Base-by-base conservation (phyloP, 2,797 vertebrate species). In the Otolemur crassicaudatus region DNA sequence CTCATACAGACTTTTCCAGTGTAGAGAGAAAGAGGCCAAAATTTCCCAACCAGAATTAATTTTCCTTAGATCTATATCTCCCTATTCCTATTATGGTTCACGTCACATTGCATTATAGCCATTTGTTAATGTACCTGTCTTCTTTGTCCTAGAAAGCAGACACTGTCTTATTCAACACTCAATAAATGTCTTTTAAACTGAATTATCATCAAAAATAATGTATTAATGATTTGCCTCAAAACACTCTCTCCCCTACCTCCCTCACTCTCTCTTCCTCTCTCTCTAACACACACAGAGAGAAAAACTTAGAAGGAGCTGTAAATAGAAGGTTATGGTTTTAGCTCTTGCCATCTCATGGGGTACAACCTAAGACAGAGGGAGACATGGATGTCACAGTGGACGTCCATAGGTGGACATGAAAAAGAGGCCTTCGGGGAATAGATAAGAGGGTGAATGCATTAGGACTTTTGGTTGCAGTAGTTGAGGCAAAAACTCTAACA, bases 41-140 rank as follows among this genome's bases (percentile, higher is more conserved):
- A 77, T 16, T 58, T 75, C 25, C 56, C 79, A 14, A 0, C 3
- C 99, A 23, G 53, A 43, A 49, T 23, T 9, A 70, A 49, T 20
- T 34, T 53, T 60, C 43, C 19, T 5, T 22, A 29, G 61, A 70
- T 34, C 73, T 49, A 2, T 53, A 67, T 11, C 86, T n/a, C n/a
- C n/a, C 17, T 19, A 56, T 22, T 67, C 61, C 73, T 40, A 40
- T 23, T 13, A 14, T 6, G n/a, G 69, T 19, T 69, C 34, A 23
- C 14, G 56, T 43, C 84, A 80, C 65, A 46, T 60, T 61, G 29
- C 46, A 27, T 90, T 84, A 73, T 0, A 67, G 17, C 14, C 67
- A 25, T 70, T 73, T 63, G 70, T 22, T 89, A 72, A 85, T 31
- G 31, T 37, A 29, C 43, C 83, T 94, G 34, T 76, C 79, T 76